phyloP scores from a whole-genome alignment of 2,888 invertebrate species.

The Brachyopa scutellaris region DNA sequence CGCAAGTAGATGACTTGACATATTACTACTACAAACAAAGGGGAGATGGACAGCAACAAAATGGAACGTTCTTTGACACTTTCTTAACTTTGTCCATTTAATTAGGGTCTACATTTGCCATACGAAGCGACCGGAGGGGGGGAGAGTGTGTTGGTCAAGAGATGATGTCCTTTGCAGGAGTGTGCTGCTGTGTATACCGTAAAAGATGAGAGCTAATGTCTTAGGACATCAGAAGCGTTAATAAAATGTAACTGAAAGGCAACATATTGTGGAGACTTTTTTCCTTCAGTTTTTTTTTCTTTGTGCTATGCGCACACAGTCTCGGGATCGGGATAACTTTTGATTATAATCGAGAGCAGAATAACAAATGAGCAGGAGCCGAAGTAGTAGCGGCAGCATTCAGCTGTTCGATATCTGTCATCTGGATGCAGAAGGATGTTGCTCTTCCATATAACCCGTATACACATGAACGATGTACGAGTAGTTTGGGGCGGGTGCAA shows the following conservation, averaged over 20 bases:
- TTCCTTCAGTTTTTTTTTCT: slow-evolving; percentile 10
- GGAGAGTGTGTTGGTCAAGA: slow-evolving; percentile 36
- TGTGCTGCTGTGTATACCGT: slow-evolving; percentile 21
- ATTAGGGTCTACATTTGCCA: slow-evolving; percentile 64
- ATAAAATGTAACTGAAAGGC: slow-evolving; percentile 64
- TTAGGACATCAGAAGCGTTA: slow-evolving; percentile 66
- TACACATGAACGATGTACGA: slow-evolving; percentile 7
- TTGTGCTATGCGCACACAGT: slow-evolving; percentile 25
- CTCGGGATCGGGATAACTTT: slow-evolving; percentile 77
- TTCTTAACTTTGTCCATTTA: slow-evolving; percentile 71
- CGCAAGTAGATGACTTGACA: slow-evolving; percentile 38
- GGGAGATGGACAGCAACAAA: neutral
- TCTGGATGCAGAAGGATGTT: slow-evolving; percentile 6
- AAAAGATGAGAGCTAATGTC: slow-evolving; percentile 60
- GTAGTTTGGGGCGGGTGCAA: slow-evolving; percentile 18
- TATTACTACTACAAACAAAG: slow-evolving; percentile 29
- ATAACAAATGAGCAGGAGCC: slow-evolving; percentile 78
- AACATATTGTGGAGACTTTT: slow-evolving; percentile 59
- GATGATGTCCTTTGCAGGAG: slow-evolving; percentile 39
- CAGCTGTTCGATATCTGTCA: slow-evolving; percentile 63
- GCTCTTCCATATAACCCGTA: neutral
- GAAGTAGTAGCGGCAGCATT: slow-evolving; percentile 8
- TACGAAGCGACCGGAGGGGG: too few relatives aligned
- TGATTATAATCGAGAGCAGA: slow-evolving; percentile 80
- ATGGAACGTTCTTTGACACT: slow-evolving; percentile 59